These are phyloP conservation scores for Carcharodon carcharias DNA, from an alignment of 2,797 vertebrate species.

Conservation along the genomic window DNA sequence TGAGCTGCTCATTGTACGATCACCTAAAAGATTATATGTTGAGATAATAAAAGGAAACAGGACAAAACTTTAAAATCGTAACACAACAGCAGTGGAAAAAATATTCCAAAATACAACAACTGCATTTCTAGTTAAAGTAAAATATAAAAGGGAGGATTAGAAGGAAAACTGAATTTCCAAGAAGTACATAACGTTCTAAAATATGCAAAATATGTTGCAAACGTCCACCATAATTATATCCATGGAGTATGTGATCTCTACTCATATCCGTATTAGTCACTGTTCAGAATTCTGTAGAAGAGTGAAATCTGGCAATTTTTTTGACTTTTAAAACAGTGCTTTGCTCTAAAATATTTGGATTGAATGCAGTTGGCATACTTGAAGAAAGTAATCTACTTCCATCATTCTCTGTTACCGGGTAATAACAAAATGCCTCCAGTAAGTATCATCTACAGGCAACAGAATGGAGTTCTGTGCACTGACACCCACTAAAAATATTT, in stretches of 20 bases:
- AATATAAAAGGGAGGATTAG: not conserved
- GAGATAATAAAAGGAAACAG: not conserved
- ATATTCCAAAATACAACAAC: not conserved
- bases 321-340: not conserved
- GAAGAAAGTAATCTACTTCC: not conserved
- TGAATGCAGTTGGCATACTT: not conserved
- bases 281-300: not conserved
- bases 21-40: constrained; percentile 52
- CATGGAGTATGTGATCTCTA: not conserved
- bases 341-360: not conserved
- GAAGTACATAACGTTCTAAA: not conserved
- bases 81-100: constrained; percentile 28
- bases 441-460: no score
- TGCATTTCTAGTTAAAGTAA: not conserved
- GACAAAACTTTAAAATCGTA: not conserved
- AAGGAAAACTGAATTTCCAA: not conserved
- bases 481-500: no score
- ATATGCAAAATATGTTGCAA: not conserved
- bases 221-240: not conserved
- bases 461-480: no score
- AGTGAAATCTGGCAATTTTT: not conserved
- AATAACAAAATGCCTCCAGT: not conserved
- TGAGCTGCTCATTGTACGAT: constrained; percentile 90
- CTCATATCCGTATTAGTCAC: not conserved
- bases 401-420: not conserved